phyloP scores from a whole-genome alignment of 2,113 vertebrate genomes.

The Pangasianodon hypophthalmus region DNA sequence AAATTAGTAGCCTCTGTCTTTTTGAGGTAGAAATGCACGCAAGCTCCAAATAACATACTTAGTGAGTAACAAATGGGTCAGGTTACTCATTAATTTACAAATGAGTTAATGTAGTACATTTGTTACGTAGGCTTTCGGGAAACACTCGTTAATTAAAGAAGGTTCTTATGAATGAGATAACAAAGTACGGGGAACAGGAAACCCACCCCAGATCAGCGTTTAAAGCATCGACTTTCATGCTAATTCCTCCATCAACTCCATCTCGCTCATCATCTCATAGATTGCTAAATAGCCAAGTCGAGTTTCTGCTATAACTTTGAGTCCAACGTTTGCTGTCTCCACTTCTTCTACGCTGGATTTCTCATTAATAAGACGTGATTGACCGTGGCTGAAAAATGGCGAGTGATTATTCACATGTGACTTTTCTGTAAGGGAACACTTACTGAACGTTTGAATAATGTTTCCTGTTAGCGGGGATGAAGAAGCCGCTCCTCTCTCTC shows the following conservation, averaged over 20 bases:
- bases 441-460: neutral
- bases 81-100: neutral
- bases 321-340: neutral
- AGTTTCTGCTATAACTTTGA: neutral
- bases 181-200: neutral
- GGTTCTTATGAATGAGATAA: neutral
- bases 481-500: neutral
- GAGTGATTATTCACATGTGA: too few species aligned
- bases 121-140: neutral
- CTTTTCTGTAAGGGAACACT: neutral
- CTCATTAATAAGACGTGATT: neutral
- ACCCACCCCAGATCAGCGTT: neutral
- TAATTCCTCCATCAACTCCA: neutral
- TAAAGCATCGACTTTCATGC: neutral
- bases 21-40: neutral
- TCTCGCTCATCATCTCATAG: neutral
- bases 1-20: neutral
- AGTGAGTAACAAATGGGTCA: neutral
- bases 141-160: neutral
- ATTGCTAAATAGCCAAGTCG: neutral
- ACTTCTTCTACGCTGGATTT: neutral
- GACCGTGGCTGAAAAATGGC: neutral
- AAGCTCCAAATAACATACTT: neutral
- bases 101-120: neutral
- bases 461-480: neutral